Evolutionary conservation across 2,797 vertebrate species (phyloP), one percentile per base, ranked within the genome.

Genomic region (Alosa sapidissima): DNA sequence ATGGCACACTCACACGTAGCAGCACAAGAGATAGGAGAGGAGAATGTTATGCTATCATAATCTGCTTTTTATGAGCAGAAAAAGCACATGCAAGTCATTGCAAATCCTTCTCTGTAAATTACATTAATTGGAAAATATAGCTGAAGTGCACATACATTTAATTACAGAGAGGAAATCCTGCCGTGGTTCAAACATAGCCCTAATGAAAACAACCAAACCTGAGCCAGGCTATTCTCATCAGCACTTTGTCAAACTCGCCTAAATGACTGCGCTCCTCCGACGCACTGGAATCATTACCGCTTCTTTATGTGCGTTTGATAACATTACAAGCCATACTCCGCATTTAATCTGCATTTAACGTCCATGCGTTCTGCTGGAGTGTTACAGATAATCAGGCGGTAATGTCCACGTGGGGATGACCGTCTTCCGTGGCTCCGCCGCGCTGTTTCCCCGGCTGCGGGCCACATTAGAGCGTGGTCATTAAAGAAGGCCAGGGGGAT

Each of bases 331-430:
- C 33, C 36, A 75, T 41, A 16, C 33, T 11, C 68, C 36, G 68
- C 68, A 41, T 75, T 75, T 75, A 75, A 75, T 75, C 68, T 75
- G 68, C 68, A 75, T 41, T 75, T 75, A 75, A 41, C 68, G 33
- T 41, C 68, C 68, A 14, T 41, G 13, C n/a, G 14, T 75, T 28
- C 36, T 75, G 68, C 78, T 91, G 91, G 93, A 94, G 91, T 92
- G 93, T 93, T 90, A 94, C 93, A 93, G 94, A 94, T 94, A 93
- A 92, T 94, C 52, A 78, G 81, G 88, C 94, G 92, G 94, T 92
- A 93, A 94, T 94, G 94, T 91, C 90, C 91, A 91, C 93, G 92
- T 91, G 82, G 91, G 92, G 89, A 91, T 88, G 90, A 92, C 1
- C 55, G 19, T 19, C 55, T 21, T 58, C 19, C 92, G 10, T 60